Conservation (phyloP, 2,113 vertebrate species). For the Emydocephalus ijimae region DNA sequence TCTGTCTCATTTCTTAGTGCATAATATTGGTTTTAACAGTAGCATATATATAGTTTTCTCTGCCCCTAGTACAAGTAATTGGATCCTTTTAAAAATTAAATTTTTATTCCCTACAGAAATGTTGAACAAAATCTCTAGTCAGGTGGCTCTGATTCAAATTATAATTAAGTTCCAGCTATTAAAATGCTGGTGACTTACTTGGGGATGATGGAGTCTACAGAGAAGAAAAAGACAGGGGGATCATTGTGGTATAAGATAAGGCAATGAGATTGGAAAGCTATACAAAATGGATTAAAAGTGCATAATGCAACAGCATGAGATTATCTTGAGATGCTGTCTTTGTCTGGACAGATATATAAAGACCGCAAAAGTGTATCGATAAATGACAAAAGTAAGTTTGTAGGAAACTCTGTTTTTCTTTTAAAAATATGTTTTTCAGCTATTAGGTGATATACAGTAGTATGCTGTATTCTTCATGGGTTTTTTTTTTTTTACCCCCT, state of each 20-base stretch:
- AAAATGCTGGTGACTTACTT: constrained; percentile 12
- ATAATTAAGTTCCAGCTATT: constrained; percentile 15
- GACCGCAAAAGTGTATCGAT: not conserved
- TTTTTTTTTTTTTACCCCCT: not conserved
- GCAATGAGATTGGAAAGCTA: not conserved
- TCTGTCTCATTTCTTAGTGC: not conserved
- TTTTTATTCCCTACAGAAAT: not conserved
- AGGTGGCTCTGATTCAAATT: constrained; percentile 15
- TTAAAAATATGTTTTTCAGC: not conserved
- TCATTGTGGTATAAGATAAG: not conserved
- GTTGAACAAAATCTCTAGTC: not conserved
- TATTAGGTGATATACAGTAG: not conserved
- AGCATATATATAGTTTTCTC: not conserved
- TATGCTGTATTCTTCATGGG: not conserved
- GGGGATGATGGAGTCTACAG: constrained; percentile 6
- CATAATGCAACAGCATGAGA: not conserved
- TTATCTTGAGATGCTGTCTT: constrained; percentile 3
- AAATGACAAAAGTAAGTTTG: not conserved
- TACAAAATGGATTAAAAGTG: constrained; percentile 15
- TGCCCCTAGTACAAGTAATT: not conserved
- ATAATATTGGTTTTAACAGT: constrained; percentile 18
- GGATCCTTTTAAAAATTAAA: not conserved
- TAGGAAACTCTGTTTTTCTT: not conserved
- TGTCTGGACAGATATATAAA: constrained; percentile 1
- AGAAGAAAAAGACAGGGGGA: not conserved